A percentile compares a stretch with the other conserved stretches of the same genome.
Conservation (phyloP, 2,797 vertebrate genomes). For the Acanthurus lineatus region DNA sequence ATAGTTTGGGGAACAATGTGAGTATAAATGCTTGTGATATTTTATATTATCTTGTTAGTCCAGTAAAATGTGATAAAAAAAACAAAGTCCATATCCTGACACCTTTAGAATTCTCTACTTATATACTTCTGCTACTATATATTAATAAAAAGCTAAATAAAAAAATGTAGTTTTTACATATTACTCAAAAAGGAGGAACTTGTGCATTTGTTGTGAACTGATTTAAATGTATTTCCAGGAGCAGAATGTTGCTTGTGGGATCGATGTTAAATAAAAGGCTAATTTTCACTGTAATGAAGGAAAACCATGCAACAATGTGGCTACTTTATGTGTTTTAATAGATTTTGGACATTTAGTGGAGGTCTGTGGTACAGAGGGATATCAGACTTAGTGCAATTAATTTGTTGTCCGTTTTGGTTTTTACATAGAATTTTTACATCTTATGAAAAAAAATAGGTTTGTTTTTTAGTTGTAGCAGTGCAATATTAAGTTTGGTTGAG, state of each 20-base stretch:
- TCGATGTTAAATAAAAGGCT: not conserved
- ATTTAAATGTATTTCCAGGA: not conserved
- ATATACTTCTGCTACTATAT: too few species aligned
- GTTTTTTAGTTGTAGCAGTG: not conserved
- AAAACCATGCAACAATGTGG: not conserved
- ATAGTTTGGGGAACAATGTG: slow-evolving; percentile 2
- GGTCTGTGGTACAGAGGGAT: not conserved
- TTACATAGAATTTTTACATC: not conserved
- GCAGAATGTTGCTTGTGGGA: not conserved
- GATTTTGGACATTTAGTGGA: not conserved
- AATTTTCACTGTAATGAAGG: not conserved
- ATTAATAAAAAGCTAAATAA: too few species aligned
- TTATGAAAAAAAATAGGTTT: not conserved
- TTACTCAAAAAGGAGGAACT: not conserved
- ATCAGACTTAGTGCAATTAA: not conserved
- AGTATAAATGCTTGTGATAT: slow-evolving; percentile 7
- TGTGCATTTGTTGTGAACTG: not conserved
- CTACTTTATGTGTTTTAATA: not conserved
- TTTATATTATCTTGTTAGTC: not conserved
- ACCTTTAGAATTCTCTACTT: not conserved
- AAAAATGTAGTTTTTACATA: not conserved
- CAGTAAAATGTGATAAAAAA: not conserved
- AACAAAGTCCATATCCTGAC: not conserved
- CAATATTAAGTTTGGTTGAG: not conserved
- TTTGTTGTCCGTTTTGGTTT: not conserved